A percentile compares a stretch with the other conserved stretches of the same genome.
phyloP scores from a whole-genome alignment of 2,113 vertebrate species.

The Pygoscelis adeliae region DNA sequence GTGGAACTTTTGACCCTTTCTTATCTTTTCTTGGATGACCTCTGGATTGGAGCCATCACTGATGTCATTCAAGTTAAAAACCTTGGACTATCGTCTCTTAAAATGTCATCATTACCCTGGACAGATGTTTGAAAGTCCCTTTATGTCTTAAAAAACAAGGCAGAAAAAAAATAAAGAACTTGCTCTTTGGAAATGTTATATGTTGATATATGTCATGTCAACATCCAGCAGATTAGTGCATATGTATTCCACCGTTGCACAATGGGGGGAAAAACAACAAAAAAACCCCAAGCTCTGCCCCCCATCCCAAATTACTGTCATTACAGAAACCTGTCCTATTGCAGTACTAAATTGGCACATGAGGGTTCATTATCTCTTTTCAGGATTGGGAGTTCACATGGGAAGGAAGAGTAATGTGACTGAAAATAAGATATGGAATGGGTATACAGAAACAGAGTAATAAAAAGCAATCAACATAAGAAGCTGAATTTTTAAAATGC shows the following conservation, averaged over 20 bases:
- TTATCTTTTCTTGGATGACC: neutral
- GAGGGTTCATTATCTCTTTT: neutral
- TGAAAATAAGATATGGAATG: neutral
- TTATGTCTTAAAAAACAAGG: neutral
- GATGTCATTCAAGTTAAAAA: neutral
- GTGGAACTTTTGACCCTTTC: neutral
- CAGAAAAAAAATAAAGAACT: neutral
- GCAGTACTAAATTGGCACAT: neutral
- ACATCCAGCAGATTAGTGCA: neutral
- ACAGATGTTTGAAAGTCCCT: neutral
- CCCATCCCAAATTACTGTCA: neutral
- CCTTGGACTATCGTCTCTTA: neutral
- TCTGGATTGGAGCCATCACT: neutral
- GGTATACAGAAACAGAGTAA: neutral
- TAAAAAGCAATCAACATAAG: neutral
- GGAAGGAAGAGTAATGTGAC: neutral
- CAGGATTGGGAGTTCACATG: neutral
- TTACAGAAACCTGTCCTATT: neutral
- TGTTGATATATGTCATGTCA: neutral
- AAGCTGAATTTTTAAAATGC: neutral
- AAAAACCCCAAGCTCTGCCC: fast-evolving
- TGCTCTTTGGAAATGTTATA: neutral
- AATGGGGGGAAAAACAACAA: neutral
- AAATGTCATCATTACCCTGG: neutral
- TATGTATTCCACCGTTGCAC: neutral